These are phyloP conservation scores for Scolopax mira DNA, from an alignment of 2,113 vertebrate genomes.

Conservation along the genomic window DNA sequence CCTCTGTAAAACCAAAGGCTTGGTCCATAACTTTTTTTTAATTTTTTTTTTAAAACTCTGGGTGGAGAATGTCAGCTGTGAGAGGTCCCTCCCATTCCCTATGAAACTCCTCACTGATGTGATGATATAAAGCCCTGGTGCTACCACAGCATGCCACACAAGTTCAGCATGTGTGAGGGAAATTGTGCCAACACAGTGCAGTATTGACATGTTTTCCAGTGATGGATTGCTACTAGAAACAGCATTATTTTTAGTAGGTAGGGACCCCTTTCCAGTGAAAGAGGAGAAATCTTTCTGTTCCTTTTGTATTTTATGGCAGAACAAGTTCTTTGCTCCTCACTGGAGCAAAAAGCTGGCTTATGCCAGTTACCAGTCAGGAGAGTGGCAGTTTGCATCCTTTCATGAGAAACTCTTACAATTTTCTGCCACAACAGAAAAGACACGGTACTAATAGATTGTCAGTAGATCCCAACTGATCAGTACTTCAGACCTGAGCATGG, in stretches of 20 bases:
- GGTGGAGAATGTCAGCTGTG: background rate
- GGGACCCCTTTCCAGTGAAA: background rate
- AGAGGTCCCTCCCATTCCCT: background rate
- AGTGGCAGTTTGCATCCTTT: background rate
- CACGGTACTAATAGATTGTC: background rate
- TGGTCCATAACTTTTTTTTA: background rate
- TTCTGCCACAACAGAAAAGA: background rate
- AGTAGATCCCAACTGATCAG: background rate
- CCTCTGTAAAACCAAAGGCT: background rate
- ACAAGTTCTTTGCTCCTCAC: background rate
- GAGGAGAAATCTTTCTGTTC: background rate
- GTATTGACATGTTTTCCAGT: background rate
- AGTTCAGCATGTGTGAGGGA: background rate
- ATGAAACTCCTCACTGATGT: background rate
- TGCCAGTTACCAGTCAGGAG: background rate
- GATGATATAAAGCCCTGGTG: background rate
- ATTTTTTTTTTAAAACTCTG: background rate
- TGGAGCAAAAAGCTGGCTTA: rapidly evolving
- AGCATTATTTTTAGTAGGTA: background rate
- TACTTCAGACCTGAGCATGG: background rate
- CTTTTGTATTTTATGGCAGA: background rate
- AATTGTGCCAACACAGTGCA: background rate
- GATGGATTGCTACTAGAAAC: background rate
- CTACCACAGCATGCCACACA: background rate
- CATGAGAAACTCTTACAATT: background rate